Conservation (phyloP, 1,140 invertebrate genomes). For the Phymorhynchus buccinoides region DNA sequence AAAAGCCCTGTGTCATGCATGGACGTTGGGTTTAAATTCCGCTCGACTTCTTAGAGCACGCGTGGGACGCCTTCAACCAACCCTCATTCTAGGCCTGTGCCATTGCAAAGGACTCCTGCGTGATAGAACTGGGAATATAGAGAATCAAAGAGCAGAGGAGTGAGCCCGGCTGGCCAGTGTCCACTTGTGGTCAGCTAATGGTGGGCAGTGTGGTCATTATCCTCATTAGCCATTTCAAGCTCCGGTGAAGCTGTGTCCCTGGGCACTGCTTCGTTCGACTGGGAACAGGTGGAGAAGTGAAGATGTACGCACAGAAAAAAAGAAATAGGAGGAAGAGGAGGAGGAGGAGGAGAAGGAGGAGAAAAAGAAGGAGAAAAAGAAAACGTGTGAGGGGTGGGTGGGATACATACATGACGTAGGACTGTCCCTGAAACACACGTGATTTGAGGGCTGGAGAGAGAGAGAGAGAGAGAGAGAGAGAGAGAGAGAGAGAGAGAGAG, state of each 20-base stretch:
- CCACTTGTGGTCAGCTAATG: neutral
- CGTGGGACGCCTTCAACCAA: too few species aligned
- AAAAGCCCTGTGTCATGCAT: too few species aligned
- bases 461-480: too few species aligned
- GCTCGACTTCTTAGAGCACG: too few species aligned
- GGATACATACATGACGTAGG: neutral
- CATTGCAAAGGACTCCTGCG: too few species aligned
- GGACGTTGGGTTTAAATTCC: too few species aligned
- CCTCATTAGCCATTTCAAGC: neutral
- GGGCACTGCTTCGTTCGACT: neutral
- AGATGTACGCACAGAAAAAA: neutral
- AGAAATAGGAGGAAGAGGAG: neutral
- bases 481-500: neutral
- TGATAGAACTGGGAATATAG: too few species aligned
- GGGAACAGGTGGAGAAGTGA: neutral
- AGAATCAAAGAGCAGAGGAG: neutral
- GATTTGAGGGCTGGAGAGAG: too few species aligned
- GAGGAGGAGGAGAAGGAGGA: neutral
- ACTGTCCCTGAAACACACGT: too few species aligned
- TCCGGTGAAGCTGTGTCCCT: neutral
- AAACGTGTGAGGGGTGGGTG: neutral
- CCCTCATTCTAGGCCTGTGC: too few species aligned
- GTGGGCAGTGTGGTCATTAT: neutral
- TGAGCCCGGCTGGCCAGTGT: neutral
- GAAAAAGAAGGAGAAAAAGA: conserved; percentile 7